Conservation (phyloP, 2,113 vertebrate genomes). For the Antigone vipio region DNA sequence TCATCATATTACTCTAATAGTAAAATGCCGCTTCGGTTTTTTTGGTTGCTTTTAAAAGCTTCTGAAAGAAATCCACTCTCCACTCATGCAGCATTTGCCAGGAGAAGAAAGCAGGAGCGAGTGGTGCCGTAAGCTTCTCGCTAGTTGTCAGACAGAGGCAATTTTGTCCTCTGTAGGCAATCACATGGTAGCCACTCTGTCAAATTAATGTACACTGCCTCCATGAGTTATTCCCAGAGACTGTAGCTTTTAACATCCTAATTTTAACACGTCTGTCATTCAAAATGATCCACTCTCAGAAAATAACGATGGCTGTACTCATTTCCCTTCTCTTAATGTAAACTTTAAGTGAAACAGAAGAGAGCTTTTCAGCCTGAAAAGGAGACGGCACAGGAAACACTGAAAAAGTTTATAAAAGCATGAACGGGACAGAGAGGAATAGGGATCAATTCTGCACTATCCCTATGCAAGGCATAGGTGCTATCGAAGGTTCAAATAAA, state of each 20-base stretch:
- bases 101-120: background rate
- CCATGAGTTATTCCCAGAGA: background rate
- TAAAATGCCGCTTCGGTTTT: background rate
- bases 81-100: background rate
- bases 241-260: background rate
- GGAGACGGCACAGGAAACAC: background rate
- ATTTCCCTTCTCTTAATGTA: background rate
- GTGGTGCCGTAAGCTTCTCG: background rate
- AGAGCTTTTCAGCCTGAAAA: background rate
- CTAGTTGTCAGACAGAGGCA: background rate
- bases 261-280: background rate
- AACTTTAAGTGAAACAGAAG: background rate
- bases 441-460: background rate
- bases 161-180: background rate
- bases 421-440: background rate
- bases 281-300: background rate
- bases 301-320: background rate
- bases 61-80: background rate
- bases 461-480: no score
- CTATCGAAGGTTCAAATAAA: background rate
- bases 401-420: background rate
- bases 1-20: background rate
- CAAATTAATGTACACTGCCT: background rate
- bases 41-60: background rate
- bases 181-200: background rate